A percentile compares a stretch with the other conserved stretches of the same genome.
phyloP scores from a whole-genome alignment of 1,140 invertebrate species.

The Monomorium pharaonis region DNA sequence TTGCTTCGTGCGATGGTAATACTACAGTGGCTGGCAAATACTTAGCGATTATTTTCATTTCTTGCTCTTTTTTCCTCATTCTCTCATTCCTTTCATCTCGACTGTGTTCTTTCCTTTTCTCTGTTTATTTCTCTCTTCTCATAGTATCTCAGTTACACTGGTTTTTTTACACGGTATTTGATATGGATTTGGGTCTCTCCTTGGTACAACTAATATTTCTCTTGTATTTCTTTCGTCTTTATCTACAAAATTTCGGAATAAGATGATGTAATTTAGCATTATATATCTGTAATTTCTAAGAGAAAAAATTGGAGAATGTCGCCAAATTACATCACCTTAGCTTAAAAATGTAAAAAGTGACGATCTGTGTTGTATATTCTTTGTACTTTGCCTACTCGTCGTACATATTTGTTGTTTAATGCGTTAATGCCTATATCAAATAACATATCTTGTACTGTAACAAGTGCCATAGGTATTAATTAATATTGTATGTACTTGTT shows the following conservation, averaged over 20 bases:
- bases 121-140: neutral
- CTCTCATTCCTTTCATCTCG: neutral
- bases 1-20: constrained; percentile 38
- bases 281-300: neutral
- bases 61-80: neutral
- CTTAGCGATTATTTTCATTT: constrained; percentile 41
- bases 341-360: constrained; percentile 13
- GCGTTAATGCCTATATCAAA: constrained; percentile 29
- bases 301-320: neutral
- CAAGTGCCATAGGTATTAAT: constrained; percentile 7
- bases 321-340: constrained; percentile 7
- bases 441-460: constrained; percentile 30
- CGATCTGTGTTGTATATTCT: neutral
- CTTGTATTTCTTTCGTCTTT: neutral
- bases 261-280: constrained; percentile 27
- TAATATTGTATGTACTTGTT: constrained; percentile 28
- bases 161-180: constrained; percentile 34
- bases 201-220: constrained; percentile 9
- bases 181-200: constrained; percentile 41
- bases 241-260: neutral
- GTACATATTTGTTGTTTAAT: neutral
- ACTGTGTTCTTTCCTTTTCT: neutral
- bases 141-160: neutral
- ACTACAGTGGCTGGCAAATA: constrained; percentile 55
- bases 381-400: constrained; percentile 10